These are phyloP conservation scores for Pangasianodon gigas DNA, from an alignment of 2,113 vertebrate species.

Conservation along the genomic window DNA sequence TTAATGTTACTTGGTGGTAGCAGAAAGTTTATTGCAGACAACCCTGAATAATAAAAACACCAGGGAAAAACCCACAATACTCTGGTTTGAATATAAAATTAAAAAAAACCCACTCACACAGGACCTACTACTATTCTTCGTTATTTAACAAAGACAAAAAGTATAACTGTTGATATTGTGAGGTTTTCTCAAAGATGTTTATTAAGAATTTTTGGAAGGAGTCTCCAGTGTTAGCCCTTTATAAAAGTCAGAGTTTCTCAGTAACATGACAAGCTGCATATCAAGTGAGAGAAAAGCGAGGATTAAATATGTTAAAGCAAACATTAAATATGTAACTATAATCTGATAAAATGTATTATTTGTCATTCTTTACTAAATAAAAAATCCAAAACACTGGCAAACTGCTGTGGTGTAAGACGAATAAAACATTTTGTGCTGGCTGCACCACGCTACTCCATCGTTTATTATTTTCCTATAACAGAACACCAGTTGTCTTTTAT, in stretches of 20 bases:
- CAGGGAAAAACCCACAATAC: background rate
- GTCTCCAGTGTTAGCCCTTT: background rate
- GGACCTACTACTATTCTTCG: background rate
- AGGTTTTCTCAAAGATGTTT: background rate
- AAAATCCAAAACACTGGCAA: background rate
- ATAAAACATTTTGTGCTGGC: background rate
- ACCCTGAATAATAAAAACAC: background rate
- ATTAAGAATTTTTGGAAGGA: background rate
- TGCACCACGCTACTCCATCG: background rate
- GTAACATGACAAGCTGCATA: background rate
- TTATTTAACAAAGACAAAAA: background rate
- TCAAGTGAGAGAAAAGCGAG: background rate
- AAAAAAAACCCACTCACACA: background rate
- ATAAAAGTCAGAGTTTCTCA: background rate
- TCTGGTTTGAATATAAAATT: background rate
- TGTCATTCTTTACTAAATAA: background rate
- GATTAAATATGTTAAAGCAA: too few species aligned
- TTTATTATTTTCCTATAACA: background rate
- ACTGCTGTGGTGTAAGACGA: background rate
- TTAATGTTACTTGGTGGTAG: background rate
- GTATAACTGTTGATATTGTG: background rate
- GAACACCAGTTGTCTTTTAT: background rate
- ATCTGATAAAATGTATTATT: background rate
- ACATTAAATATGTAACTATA: background rate
- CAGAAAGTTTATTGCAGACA: background rate